These are phyloP conservation scores for Prinia subflava DNA, from an alignment of 2,113 vertebrate species.

Conservation along the genomic window DNA sequence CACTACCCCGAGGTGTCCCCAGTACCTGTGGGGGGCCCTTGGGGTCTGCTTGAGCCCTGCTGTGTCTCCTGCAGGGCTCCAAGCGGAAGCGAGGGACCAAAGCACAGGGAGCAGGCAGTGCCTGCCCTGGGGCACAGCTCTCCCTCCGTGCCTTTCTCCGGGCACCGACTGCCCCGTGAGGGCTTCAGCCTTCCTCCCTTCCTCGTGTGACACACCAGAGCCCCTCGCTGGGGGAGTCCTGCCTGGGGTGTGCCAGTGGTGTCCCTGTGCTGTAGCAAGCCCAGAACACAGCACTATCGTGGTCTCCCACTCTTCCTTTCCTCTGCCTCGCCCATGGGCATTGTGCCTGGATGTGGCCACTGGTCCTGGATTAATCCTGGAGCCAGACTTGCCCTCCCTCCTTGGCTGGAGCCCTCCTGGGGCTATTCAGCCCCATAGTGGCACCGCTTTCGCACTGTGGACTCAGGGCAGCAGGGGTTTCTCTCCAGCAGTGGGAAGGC, in stretches of 20 bases:
- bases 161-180: background rate
- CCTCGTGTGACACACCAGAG: rapidly evolving
- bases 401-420: background rate
- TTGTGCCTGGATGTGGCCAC: background rate
- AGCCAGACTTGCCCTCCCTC: background rate
- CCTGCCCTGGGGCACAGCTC: constrained; percentile 58
- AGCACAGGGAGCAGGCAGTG: background rate
- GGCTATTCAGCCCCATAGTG: rapidly evolving
- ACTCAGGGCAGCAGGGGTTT: background rate
- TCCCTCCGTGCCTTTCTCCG: constrained; percentile 72
- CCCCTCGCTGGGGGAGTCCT: rapidly evolving
- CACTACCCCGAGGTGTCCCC: background rate
- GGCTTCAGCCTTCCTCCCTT: background rate
- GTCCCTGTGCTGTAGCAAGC: background rate
- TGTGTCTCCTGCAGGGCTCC: constrained; percentile 44
- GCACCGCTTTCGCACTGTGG: rapidly evolving
- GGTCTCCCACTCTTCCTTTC: background rate
- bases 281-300: rapidly evolving
- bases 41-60: background rate
- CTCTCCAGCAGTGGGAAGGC: background rate
- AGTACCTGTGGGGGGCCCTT: rapidly evolving
- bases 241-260: rapidly evolving
- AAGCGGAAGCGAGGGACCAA: constrained; percentile 55
- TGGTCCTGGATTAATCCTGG: background rate
- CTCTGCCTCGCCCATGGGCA: rapidly evolving